Percentiles rank a stretch among this genome's conserved stretches.
phyloP scores from a whole-genome alignment of 2,888 invertebrate genomes.

The Catocala fraxini region DNA sequence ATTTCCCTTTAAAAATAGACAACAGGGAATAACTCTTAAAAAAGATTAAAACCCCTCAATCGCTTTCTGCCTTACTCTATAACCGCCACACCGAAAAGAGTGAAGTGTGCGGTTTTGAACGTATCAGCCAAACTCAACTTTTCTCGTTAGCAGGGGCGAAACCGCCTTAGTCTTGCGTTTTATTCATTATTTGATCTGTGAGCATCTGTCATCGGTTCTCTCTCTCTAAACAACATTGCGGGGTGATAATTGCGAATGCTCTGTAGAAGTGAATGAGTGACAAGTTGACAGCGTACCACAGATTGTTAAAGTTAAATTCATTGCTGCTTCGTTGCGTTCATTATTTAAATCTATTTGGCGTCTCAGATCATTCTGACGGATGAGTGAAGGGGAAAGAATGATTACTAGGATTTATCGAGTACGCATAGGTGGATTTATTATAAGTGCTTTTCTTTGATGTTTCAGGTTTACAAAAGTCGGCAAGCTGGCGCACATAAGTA shows the following conservation, averaged over 20 bases:
- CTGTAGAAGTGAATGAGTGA: constrained; percentile 34
- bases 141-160: constrained; percentile 79
- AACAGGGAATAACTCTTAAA: neutral
- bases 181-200: constrained; percentile 81
- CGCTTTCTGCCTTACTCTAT: constrained; percentile 37
- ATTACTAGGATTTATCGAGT: neutral
- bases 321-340: constrained; percentile 12
- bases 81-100: constrained; percentile 51
- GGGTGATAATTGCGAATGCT: constrained; percentile 52
- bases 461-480: constrained; percentile 75
- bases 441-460: constrained; percentile 46
- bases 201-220: constrained; percentile 77
- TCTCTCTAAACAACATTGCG: constrained; percentile 42
- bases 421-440: neutral
- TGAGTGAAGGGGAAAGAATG: neutral
- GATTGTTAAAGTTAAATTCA: constrained; percentile 40
- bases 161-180: constrained; percentile 77
- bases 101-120: constrained; percentile 67
- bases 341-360: constrained; percentile 15
- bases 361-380: constrained; percentile 9
- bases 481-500: constrained; percentile 86
- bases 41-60: neutral
- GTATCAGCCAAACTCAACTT: constrained; percentile 81
- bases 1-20: too few relatives aligned
- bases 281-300: constrained; percentile 27